These are phyloP conservation scores for Hecatera dysodea DNA, from an alignment of 2,888 invertebrate genomes.

Conservation along the genomic window DNA sequence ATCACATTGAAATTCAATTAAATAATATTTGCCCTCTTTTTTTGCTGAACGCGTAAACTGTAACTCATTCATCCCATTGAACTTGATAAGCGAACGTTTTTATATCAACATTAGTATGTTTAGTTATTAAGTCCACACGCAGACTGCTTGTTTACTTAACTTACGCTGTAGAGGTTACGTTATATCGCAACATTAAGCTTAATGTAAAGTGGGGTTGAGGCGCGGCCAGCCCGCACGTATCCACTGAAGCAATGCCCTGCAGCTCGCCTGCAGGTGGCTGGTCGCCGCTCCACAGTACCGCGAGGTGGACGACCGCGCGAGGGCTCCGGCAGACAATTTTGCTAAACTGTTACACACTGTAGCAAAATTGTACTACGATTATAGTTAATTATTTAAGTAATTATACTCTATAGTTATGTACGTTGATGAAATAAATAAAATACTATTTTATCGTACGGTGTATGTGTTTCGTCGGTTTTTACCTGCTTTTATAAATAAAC, in stretches of 20 bases:
- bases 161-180: slow-evolving; percentile 46
- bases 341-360: slow-evolving; percentile 34
- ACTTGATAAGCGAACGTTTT: slow-evolving; percentile 23
- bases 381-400: slow-evolving; percentile 73
- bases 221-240: slow-evolving; percentile 42
- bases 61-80: slow-evolving; percentile 22
- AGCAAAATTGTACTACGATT: slow-evolving; percentile 53
- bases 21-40: background rate
- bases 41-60: background rate
- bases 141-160: slow-evolving; percentile 60
- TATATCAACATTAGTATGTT: slow-evolving; percentile 23
- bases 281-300: no score
- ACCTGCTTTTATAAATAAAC: slow-evolving; percentile 90
- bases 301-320: no score
- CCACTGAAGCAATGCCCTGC: slow-evolving; percentile 27
- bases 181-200: slow-evolving; percentile 50
- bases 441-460: slow-evolving; percentile 83
- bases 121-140: slow-evolving; percentile 28
- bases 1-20: background rate
- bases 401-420: slow-evolving; percentile 74
- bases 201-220: slow-evolving; percentile 25
- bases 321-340: slow-evolving; percentile 39
- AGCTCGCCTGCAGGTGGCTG: no score
- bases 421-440: slow-evolving; percentile 74
- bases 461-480: slow-evolving; percentile 87